phyloP scores from a whole-genome alignment of 2,113 vertebrate genomes.

The Psephotus haematonotus region DNA sequence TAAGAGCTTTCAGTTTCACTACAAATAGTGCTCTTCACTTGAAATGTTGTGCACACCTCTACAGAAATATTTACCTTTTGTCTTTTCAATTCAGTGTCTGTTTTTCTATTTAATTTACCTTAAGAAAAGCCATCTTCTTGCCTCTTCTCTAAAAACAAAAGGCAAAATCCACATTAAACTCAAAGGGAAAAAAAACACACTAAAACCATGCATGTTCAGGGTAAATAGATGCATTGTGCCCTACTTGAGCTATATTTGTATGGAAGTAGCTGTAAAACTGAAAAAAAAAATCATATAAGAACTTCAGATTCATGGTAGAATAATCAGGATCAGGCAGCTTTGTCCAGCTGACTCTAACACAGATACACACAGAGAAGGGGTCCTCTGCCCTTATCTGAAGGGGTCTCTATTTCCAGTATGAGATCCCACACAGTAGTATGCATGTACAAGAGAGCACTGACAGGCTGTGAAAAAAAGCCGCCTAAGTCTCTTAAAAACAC shows the following conservation, averaged over 20 bases:
- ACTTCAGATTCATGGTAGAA: not conserved
- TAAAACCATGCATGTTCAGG: not conserved
- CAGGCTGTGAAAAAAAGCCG: not conserved
- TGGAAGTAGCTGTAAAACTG: not conserved
- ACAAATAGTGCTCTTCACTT: not conserved
- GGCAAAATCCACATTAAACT: not conserved
- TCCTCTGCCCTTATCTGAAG: not conserved
- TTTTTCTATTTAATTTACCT: not conserved
- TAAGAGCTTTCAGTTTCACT: not conserved
- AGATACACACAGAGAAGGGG: rapidly evolving
- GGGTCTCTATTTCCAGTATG: not conserved
- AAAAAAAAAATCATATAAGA: not conserved
- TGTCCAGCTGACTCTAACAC: not conserved
- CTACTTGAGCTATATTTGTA: not conserved
- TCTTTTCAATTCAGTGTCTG: not conserved
- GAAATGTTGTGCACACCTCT: not conserved
- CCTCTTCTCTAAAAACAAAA: not conserved
- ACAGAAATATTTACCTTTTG: not conserved
- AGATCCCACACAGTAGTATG: not conserved
- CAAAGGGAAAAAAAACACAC: not conserved
- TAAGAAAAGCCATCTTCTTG: not conserved
- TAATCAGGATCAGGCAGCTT: not conserved
- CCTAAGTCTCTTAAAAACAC: not conserved
- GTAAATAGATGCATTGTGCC: not conserved
- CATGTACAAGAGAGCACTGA: not conserved